These are phyloP conservation scores for Hypanus sabinus DNA, from an alignment of 2,113 vertebrate genomes.

Conservation along the genomic window DNA sequence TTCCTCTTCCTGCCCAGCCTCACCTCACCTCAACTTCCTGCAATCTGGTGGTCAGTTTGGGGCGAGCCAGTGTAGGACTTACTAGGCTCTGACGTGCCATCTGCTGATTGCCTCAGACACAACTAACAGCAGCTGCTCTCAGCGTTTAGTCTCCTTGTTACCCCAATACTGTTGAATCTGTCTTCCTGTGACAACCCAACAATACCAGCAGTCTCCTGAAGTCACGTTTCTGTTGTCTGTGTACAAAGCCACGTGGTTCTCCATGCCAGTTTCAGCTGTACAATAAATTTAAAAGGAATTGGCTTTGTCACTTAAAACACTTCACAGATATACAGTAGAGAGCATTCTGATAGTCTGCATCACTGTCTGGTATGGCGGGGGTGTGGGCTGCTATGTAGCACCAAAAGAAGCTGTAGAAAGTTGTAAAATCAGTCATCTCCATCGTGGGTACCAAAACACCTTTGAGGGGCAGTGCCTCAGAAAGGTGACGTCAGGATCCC, in stretches of 20 bases:
- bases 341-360: too few relatives aligned
- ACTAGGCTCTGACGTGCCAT: neutral
- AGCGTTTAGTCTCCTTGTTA: neutral
- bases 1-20: too few relatives aligned
- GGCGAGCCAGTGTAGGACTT: neutral
- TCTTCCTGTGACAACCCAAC: neutral
- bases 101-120: neutral
- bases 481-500: too few relatives aligned
- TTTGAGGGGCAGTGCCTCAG: too few relatives aligned
- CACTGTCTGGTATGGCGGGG: too few relatives aligned
- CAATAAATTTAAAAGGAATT: neutral
- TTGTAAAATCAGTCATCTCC: too few relatives aligned
- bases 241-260: neutral
- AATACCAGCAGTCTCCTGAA: neutral
- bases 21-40: too few relatives aligned
- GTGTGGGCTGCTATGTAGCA: too few relatives aligned
- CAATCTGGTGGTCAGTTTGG: neutral
- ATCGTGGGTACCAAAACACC: too few relatives aligned
- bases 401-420: too few relatives aligned
- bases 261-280: neutral
- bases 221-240: neutral
- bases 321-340: too few relatives aligned
- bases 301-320: neutral
- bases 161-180: neutral
- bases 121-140: neutral